Base-by-base conservation (phyloP, 2,888 invertebrate species). In the Gerris lacustris region DNA sequence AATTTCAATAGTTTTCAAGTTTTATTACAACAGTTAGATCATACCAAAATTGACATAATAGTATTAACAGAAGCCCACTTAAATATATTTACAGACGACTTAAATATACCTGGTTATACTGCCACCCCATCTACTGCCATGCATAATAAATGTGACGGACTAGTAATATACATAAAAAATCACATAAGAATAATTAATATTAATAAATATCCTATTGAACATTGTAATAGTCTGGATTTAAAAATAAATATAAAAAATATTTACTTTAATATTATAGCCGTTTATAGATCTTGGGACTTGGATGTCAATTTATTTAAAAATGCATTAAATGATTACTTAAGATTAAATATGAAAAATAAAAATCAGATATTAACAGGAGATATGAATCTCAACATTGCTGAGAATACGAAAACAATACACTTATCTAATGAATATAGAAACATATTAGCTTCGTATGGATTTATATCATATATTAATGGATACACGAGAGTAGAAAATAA, bases 401-500 rank as follows among this genome's bases (percentile, higher is more conserved):
- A 67, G n/a, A 6, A 17, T 45, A 67, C 67, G 5, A 67, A 44
- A 17, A 55, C 55, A 55, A 9, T 5, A 11, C 2, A 11, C 31
- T 44, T 45, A 45, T n/a, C 17, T 55, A 55, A 55, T 55, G 55
- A 55, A 9, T 55, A 55, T 5, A 55, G 15, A 55, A 55, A 55
- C 55, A 5, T 55, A 9, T 15, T 55, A 11, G 55, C 55, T 15
- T 55, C 55, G 2, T 15, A 55, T 55, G 55, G 55, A 11, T 55
- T 55, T 15, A 5, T 55, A 55, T 55, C 55, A 9, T 55, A 55
- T 15, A 55, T 55, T 45, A 67, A 67, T 45, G 45, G 45, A 6
- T 45, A 44, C 6, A 67, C 67, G n/a, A 67, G 67, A 67, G 45
- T 67, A 15, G 45, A 67, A 67, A 67, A 67, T 44, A 47, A 45